These are phyloP conservation scores for Pristionchus pacificus DNA, from an alignment of 1,140 invertebrate genomes.

Conservation along the genomic window DNA sequence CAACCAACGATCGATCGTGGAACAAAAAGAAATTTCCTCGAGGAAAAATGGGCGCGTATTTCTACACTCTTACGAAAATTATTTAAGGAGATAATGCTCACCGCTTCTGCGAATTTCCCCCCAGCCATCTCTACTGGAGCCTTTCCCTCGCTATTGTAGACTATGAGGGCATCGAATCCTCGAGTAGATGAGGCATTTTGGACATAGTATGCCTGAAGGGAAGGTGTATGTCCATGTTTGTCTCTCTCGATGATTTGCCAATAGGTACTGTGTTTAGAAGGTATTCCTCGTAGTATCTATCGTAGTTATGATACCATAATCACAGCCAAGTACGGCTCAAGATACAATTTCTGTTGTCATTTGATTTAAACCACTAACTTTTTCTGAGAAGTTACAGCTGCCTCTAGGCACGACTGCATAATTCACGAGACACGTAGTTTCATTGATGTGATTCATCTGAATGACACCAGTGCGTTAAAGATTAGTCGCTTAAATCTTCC, in stretches of 20 bases:
- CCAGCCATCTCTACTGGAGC: constrained; percentile 50
- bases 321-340: too few relatives aligned
- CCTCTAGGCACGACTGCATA: constrained; percentile 52
- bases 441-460: constrained; percentile 3
- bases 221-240: too few relatives aligned
- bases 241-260: too few relatives aligned
- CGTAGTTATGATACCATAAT: too few relatives aligned
- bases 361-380: too few relatives aligned
- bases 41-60: too few relatives aligned
- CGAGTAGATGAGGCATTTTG: constrained; percentile 37
- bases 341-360: too few relatives aligned
- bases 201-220: constrained; percentile 46
- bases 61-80: too few relatives aligned
- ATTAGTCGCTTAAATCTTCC: not conserved
- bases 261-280: too few relatives aligned
- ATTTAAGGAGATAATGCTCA: not conserved
- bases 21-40: too few relatives aligned
- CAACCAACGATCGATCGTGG: too few relatives aligned
- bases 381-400: constrained; percentile 52
- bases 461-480: not conserved
- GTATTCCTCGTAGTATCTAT: too few relatives aligned
- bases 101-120: constrained; percentile 42
- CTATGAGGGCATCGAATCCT: constrained; percentile 44
- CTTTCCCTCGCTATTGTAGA: constrained; percentile 41
- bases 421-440: constrained; percentile 32